These are phyloP conservation scores for Noctua pronuba DNA, from an alignment of 2,888 invertebrate genomes.

Conservation along the genomic window DNA sequence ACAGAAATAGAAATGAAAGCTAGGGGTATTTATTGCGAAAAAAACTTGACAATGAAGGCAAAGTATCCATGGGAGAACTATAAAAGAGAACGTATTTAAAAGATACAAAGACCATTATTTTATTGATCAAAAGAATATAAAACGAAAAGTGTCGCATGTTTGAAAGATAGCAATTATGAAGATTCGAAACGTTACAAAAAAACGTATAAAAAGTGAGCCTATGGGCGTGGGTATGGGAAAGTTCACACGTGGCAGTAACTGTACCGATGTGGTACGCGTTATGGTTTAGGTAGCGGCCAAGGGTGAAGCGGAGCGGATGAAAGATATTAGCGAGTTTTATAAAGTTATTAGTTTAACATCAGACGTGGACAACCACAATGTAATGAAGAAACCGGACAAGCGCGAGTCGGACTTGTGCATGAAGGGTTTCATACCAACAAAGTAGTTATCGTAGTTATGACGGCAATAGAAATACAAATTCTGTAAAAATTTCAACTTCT, in stretches of 20 bases:
- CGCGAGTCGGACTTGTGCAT: no score
- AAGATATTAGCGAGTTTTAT: conserved; percentile 21
- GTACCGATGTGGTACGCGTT: conserved; percentile 76
- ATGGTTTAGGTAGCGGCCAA: conserved; percentile 63
- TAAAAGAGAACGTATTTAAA: conserved; percentile 6
- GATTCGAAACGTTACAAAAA: conserved; percentile 77
- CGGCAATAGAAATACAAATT: no score
- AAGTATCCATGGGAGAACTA: conserved; percentile 25
- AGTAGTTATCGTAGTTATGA: no score
- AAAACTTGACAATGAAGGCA: conserved; percentile 24
- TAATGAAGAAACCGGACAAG: no score
- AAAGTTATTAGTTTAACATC: neutral
- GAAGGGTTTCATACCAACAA: no score
- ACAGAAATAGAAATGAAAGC: conserved; percentile 45
- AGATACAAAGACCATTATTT: conserved; percentile 21
- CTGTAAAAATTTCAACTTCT: no score
- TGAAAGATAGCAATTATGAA: conserved; percentile 73
- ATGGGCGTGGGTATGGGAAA: conserved; percentile 89
- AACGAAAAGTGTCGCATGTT: conserved; percentile 71
- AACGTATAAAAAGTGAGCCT: conserved; percentile 81
- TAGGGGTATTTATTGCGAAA: conserved; percentile 8
- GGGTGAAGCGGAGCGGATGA: conserved; percentile 65
- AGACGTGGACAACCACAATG: neutral
- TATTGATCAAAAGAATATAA: conserved; percentile 49
- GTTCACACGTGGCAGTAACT: conserved; percentile 88